Evolutionary conservation across 2,888 invertebrate species (phyloP), one percentile per base, ranked within the genome.

Genomic region (Chrysomela aeneicollis): DNA sequence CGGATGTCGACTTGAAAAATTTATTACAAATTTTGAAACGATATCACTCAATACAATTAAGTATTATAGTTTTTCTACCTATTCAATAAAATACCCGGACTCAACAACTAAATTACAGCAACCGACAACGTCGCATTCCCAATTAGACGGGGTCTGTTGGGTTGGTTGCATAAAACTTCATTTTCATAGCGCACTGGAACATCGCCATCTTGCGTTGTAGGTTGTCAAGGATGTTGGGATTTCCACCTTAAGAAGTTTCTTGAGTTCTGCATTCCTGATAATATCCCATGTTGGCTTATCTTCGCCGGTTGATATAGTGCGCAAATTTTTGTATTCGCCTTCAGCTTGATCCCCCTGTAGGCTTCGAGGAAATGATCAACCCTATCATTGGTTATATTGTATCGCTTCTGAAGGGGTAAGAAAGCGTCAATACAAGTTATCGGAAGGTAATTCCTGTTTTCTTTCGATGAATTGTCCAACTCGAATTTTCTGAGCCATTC

Each of bases 401-500:
- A 84, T 67, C 86, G 85, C 0, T 86, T 85, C 46, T 87, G 87
- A 0, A 88, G 80, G 0, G 83, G 82, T 49, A 84, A 74, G 15
- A 89, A 85, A 0, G 86, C 84, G 71, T 86, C 82, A 0, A 91
- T 86, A 5, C 89, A 74, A 0, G 87, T 85, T 47, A 90, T 79
- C 0, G 88, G 84, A 19, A 92, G 76, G 79, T 93, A 93, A 0
- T 89, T 84, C 69, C 90, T 88, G 81, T 92, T 92, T 73, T 90
- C 88, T 68, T 87, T 87, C 32, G 89, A 87, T 63, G 88, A 81
- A 73, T 90, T 89, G 71, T 88, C 84, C 0, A 86, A 85, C 70
- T 91, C 92, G 77, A 90, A 92, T 69, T 91, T 90, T 63, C 90
- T 90, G 0, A 92, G 82, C 82, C 91, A 93, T 71, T 89, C 86